phyloP scores from a whole-genome alignment of 2,113 vertebrate genomes.

The Phoenicopterus ruber region DNA sequence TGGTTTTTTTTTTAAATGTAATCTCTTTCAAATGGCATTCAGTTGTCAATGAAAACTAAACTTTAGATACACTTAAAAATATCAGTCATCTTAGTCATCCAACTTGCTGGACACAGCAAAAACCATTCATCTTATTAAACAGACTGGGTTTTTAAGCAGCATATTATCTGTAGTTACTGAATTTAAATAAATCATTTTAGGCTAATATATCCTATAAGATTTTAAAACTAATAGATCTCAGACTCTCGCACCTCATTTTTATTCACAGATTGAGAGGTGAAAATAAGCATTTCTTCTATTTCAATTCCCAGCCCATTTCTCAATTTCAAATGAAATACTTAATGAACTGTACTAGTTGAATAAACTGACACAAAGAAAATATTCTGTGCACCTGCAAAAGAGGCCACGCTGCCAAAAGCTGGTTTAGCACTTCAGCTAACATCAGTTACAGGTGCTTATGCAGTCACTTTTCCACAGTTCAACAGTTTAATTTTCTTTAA shows the following conservation, averaged over 20 bases:
- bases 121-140: background rate
- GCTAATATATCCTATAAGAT: conserved; percentile 38
- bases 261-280: conserved; percentile 48
- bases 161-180: conserved; percentile 29
- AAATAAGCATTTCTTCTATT: conserved; percentile 48
- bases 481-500: conserved; percentile 7
- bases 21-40: background rate
- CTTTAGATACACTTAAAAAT: background rate
- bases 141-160: background rate
- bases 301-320: conserved; percentile 54
- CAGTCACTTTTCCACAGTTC: conserved; percentile 24
- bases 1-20: background rate
- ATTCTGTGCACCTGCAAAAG: conserved; percentile 36
- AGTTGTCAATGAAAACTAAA: background rate
- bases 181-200: conserved; percentile 52
- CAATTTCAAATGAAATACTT: conserved; percentile 53
- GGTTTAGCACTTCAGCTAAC: conserved; percentile 42
- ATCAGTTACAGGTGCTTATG: conserved; percentile 43
- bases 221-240: conserved; percentile 53
- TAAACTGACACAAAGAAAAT: conserved; percentile 53
- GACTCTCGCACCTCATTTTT: conserved; percentile 11
- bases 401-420: conserved; percentile 3
- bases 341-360: conserved; percentile 40
- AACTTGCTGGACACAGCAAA: background rate
- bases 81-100: background rate